A percentile compares a stretch with the other conserved stretches of the same genome.
Evolutionary conservation across 2,113 vertebrate species (phyloP).

Genomic region (Gymnogyps californianus): DNA sequence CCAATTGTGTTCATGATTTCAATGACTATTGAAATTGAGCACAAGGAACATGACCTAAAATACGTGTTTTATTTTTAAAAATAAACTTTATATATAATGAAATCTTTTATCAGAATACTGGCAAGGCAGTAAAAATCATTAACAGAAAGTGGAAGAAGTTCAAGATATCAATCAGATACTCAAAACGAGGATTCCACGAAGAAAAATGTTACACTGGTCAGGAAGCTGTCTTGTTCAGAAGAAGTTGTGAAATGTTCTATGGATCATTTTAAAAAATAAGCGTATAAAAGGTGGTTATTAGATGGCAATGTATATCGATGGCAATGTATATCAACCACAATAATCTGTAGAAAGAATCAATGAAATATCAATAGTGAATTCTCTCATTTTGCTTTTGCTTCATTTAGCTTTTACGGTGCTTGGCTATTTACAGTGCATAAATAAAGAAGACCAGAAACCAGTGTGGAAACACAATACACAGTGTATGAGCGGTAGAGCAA

Average conservation of each 20-base stretch:
- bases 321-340: neutral
- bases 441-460: neutral
- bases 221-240: neutral
- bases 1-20: rapidly evolving
- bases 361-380: neutral
- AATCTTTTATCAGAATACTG: neutral
- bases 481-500: rapidly evolving
- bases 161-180: neutral
- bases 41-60: neutral
- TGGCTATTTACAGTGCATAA: neutral
- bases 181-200: neutral
- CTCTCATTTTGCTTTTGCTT: neutral
- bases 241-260: neutral
- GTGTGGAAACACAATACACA: neutral
- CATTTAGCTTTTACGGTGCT: neutral
- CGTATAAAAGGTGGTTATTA: neutral
- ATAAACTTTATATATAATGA: rapidly evolving
- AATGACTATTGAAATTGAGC: neutral
- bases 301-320: neutral
- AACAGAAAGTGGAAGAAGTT: neutral
- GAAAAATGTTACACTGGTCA: neutral
- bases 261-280: neutral
- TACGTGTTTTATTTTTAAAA: neutral
- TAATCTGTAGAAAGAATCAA: neutral
- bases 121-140: neutral